Base-by-base conservation (phyloP, 2,888 invertebrate genomes). In the Papilio gigon region DNA sequence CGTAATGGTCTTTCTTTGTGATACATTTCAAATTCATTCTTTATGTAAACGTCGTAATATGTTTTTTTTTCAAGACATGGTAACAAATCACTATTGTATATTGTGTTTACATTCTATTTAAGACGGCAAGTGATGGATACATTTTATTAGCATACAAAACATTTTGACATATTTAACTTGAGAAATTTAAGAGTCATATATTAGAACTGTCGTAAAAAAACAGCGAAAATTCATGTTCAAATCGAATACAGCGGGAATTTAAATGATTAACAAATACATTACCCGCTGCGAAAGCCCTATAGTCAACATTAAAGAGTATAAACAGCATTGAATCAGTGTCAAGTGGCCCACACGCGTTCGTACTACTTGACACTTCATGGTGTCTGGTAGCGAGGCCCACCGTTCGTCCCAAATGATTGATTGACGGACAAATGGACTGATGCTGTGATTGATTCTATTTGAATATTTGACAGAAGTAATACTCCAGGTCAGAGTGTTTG, bases 341-440 rank as follows among this genome's bases (percentile, higher is more conserved):
- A 71, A 65, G 66, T 53, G 62, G 73, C 70, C 75, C 73, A 71
- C 75, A 72, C 73, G 71, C 62, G 58, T 27, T 44, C 42, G 17
- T 33, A 30, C 53, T 35, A 61, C 65, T 69, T 65, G 61, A 65
- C 69, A 65, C 65, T 50, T 20, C 61, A 65, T 61, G 73, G 68
- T 65, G 65, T 70, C 66, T 70, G 67, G 64, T 63, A 64, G 58
- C 69, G 63, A 65, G 53, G 30, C 64, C 69, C 67, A 68, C 63
- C 68, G 68, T 56, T 64, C 50, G 42, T 62, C 25, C 58, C 62
- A 69, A 66, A 68, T 75, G 76, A 75, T 74, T 80, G 80, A 83
- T 81, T 82, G 81, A 79, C 79, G 74, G 74, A 77, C 76, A 80
- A 80, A 80, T 79, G 76, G 73, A 75, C 71, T 75, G 79, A 76